A percentile compares a stretch with the other conserved stretches of the same genome.
Conservation (phyloP, 1,140 invertebrate species). For the Meloidogyne exigua region DNA sequence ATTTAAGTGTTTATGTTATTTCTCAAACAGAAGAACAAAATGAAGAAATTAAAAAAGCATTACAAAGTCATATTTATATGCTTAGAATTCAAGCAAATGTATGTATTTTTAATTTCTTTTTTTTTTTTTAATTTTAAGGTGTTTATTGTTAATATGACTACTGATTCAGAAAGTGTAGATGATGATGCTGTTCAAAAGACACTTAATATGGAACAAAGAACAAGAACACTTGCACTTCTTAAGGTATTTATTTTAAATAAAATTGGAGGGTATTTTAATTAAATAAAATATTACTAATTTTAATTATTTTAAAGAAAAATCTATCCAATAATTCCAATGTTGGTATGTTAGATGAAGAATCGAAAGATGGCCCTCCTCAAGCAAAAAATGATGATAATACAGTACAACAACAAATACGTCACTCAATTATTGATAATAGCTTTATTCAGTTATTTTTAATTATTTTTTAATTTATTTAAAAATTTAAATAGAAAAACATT, state of each 20-base stretch:
- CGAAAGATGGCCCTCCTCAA: too few relatives aligned
- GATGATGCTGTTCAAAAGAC: conserved; percentile 98
- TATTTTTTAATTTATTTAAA: not conserved
- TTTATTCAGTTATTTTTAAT: conserved; percentile 43
- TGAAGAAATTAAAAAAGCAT: conserved; percentile 65
- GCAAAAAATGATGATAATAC: too few relatives aligned
- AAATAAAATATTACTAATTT: too few relatives aligned
- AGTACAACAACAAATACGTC: conserved; percentile 39
- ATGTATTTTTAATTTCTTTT: not conserved
- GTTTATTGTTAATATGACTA: conserved; percentile 56
- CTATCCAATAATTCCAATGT: conserved; percentile 29
- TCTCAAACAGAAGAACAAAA: conserved; percentile 98
- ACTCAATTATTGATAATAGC: conserved; percentile 39
- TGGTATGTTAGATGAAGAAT: conserved; percentile 49
- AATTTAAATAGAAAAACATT: conserved; percentile 26
- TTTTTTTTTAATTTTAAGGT: conserved; percentile 27
- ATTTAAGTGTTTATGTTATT: conserved; percentile 85
- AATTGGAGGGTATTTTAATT: too few relatives aligned
- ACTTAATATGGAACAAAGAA: conserved; percentile 96
- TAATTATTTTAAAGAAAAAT: conserved; percentile 38
- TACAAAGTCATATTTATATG: conserved; percentile 63
- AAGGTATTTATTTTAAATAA: conserved; percentile 38
- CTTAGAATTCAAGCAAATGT: conserved; percentile 61
- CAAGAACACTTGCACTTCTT: conserved; percentile 74
- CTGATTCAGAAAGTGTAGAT: conserved; percentile 67